phyloP scores from a whole-genome alignment of 1,140 invertebrate genomes.

The Latrodectus geometricus region DNA sequence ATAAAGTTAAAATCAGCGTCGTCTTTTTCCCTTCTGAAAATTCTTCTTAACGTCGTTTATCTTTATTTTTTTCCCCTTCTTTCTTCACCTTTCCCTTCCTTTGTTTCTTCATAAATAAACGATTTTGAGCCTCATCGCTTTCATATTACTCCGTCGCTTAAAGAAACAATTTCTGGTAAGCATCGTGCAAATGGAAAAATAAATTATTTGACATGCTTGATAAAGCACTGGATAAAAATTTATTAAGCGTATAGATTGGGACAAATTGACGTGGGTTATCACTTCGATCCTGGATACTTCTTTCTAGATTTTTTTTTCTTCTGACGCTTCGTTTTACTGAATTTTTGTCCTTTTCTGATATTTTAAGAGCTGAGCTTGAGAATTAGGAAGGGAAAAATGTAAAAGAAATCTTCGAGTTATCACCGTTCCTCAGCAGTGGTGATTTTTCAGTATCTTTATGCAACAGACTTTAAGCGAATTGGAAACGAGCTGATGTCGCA shows the following conservation, averaged over 20 bases:
- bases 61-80: not conserved
- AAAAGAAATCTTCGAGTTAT: not conserved
- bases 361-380: not conserved
- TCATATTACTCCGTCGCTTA: constrained; percentile 48
- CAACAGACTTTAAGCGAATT: not conserved
- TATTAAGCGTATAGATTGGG: constrained; percentile 51
- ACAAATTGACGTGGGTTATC: constrained; percentile 60
- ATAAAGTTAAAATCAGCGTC: constrained; percentile 54
- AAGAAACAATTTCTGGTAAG: constrained; percentile 55
- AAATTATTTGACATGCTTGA: constrained; percentile 61
- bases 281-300: constrained; percentile 9
- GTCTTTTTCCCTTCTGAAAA: constrained; percentile 11
- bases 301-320: not conserved
- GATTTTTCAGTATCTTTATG: not conserved
- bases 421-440: not conserved
- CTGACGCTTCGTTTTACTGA: not conserved
- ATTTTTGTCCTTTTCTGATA: not conserved
- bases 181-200: constrained; percentile 58
- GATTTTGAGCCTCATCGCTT: constrained; percentile 59
- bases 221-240: constrained; percentile 56
- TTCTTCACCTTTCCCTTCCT: not conserved
- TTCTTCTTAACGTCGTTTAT: not conserved
- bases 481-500: not conserved
- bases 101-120: constrained; percentile 61
- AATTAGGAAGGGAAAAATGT: not conserved